These are phyloP conservation scores for Hippoglossus hippoglossus DNA, from an alignment of 2,797 vertebrate species.

Conservation along the genomic window DNA sequence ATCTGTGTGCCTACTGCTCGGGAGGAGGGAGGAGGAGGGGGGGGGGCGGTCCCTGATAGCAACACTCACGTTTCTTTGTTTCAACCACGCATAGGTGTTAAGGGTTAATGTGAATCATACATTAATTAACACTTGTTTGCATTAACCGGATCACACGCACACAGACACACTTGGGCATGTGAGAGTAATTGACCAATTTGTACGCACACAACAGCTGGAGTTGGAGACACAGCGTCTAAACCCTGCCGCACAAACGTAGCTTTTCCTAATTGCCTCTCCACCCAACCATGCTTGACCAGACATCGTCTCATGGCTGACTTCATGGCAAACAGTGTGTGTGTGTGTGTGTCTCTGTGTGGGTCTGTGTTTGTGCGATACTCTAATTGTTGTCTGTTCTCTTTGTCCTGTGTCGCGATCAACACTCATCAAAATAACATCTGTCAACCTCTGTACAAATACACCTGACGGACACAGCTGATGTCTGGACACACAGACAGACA, in stretches of 20 bases:
- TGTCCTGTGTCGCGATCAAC: conserved; percentile 64
- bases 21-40: neutral
- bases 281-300: conserved; percentile 76
- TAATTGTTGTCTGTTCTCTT: conserved; percentile 62
- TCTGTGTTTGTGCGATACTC: conserved; percentile 10
- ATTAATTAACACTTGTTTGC: conserved; percentile 64
- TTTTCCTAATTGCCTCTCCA: conserved; percentile 72
- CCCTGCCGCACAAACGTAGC: conserved; percentile 20
- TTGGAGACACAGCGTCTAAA: conserved; percentile 34
- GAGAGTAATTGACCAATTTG: conserved; percentile 65
- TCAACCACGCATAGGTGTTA: conserved; percentile 33
- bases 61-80: conserved; percentile 39
- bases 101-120: conserved; percentile 38
- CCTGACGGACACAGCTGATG: conserved; percentile 84
- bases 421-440: conserved; percentile 87
- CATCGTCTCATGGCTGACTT: conserved; percentile 77
- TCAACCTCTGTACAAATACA: conserved; percentile 79
- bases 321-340: conserved; percentile 38
- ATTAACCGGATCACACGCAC: conserved; percentile 51
- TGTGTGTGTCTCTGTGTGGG: conserved; percentile 16
- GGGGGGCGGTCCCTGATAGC: neutral
- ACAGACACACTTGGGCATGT: conserved; percentile 27
- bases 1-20: conserved; percentile 18
- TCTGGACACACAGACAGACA: conserved; percentile 45
- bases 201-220: conserved; percentile 68